Percentiles rank a stretch among this genome's conserved stretches.
Conservation (phyloP, 2,113 vertebrate species). For the Peromyscus leucopus region DNA sequence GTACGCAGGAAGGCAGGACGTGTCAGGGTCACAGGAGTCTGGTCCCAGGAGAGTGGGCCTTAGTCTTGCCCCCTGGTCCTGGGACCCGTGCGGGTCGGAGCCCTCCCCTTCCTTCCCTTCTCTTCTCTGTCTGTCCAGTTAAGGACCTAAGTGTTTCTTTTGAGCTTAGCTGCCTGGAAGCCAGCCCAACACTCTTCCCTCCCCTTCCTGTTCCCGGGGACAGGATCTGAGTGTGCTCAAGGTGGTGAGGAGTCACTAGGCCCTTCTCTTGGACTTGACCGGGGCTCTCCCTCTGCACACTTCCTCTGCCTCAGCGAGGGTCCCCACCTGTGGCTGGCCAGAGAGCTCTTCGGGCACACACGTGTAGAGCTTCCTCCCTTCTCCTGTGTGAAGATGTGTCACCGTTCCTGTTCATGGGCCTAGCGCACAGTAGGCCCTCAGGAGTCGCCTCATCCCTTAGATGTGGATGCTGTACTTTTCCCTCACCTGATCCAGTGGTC, state of each 20-base stretch:
- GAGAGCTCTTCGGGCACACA: neutral
- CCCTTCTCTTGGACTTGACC: neutral
- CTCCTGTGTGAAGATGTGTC: neutral
- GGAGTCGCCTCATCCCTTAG: neutral
- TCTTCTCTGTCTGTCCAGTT: neutral
- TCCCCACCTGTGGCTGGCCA: neutral
- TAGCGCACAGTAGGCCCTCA: neutral
- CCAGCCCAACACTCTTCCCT: neutral
- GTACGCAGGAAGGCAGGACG: neutral
- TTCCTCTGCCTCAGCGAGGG: too few relatives aligned
- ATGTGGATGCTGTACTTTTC: too few relatives aligned
- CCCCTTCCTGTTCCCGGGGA: neutral
- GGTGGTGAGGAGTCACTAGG: rapidly evolving
- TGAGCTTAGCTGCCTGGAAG: neutral
- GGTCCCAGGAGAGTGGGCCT: rapidly evolving
- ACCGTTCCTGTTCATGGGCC: neutral
- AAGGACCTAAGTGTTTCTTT: neutral
- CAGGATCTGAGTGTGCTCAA: neutral
- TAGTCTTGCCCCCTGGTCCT: rapidly evolving
- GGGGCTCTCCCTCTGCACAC: neutral
- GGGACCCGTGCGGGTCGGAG: neutral
- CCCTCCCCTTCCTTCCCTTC: neutral
- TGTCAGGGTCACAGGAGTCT: neutral
- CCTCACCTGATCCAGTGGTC: neutral
- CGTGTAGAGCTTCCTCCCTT: neutral